A percentile compares a stretch with the other conserved stretches of the same genome.
Evolutionary conservation across 2,113 vertebrate genomes (phyloP).

Genomic region (Electrona antarctica): DNA sequence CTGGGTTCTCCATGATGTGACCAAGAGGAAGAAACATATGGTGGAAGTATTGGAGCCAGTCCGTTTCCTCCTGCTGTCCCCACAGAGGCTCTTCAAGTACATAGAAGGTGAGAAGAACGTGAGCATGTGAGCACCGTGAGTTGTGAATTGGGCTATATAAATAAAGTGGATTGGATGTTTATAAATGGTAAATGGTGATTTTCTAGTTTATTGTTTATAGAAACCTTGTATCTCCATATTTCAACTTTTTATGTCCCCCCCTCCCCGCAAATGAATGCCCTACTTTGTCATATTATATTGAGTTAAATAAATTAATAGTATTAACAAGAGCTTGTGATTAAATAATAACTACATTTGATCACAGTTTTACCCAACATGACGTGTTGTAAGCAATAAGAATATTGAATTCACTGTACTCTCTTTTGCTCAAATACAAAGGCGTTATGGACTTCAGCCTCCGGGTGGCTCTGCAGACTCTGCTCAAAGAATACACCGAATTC

Average conservation of each 20-base stretch:
- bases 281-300: too few species aligned
- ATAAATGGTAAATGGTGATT: too few species aligned
- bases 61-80: slow-evolving; percentile 90
- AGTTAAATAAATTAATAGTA: too few species aligned
- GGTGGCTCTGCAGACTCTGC: slow-evolving; percentile 94
- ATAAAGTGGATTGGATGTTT: too few species aligned
- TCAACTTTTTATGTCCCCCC: too few species aligned
- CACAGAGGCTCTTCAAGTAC: slow-evolving; percentile 92
- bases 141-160: too few species aligned
- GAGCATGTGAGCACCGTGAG: too few species aligned
- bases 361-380: background rate
- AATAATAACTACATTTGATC: too few species aligned
- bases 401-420: background rate
- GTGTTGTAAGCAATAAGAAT: background rate
- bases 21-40: slow-evolving; percentile 88
- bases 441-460: slow-evolving; percentile 95
- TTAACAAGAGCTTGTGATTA: too few species aligned
- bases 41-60: slow-evolving; percentile 94
- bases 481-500: slow-evolving; percentile 95
- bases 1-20: slow-evolving; percentile 91
- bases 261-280: too few species aligned
- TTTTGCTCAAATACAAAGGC: slow-evolving; percentile 71
- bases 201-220: too few species aligned
- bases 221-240: too few species aligned
- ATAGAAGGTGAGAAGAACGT: slow-evolving; percentile 86